Base-by-base conservation (phyloP, 2,888 invertebrate species). In the Electrophaes corylata region DNA sequence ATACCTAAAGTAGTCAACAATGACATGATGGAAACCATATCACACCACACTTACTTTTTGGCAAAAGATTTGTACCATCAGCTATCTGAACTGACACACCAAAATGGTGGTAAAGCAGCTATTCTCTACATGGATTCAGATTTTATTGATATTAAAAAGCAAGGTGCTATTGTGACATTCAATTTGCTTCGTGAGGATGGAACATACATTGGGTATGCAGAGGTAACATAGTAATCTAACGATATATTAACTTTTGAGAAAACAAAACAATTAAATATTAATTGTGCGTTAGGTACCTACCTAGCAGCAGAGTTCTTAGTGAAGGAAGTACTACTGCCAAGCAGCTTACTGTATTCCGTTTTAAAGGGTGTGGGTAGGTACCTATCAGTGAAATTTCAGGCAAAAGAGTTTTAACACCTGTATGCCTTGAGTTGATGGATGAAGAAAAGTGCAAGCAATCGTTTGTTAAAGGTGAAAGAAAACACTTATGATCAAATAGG, bases 121-220 rank as follows among this genome's bases (percentile, higher is more conserved):
- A 84, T 92, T 68, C 83, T 98, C 1, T 98, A 98, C 78, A 93
- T 94, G 75, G 95, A 96, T 76, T 93, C 94, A 0, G 92, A 93
- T 66, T 97, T 95, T 81, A 91, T 89, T 53, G 90, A 94, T 73
- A 76, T 79, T 0, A 71, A 77, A 12, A 87, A 79, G 16, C 98
- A 99, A 88, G 99, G 99, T 8, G 95, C 95, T 35, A 95, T 97
- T 60, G 94, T 99, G 4, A 95, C 96, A 67, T 99, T 99, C 81
- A 99, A 98, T 92, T 86, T 99, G 52, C 79, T 95, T 8, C 93
- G 97, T 67, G 92, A 94, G 35, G 94, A 95, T 87, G 96, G 97
- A 19, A 93, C 94, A 39, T 96, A 93, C 81, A 94, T 98, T 70
- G 99, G 99, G 48, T 99, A 95, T 90, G 93, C 96, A 60, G 98